Conservation (phyloP, 1,140 invertebrate species). For the Forficula auricularia region DNA sequence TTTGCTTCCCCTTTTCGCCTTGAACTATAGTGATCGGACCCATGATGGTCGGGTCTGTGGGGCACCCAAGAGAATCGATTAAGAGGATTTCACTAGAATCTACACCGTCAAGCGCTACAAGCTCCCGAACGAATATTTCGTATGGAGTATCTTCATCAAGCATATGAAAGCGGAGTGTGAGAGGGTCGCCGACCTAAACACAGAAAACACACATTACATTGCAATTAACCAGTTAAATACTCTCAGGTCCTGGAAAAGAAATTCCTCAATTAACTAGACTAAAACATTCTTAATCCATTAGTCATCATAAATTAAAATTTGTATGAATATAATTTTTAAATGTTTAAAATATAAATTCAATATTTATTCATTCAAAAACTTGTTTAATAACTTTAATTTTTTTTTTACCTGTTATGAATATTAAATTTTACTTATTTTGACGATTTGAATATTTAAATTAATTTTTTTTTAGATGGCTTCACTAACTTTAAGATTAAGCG, state of each 20-base stretch:
- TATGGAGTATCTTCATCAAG: slow-evolving; percentile 31
- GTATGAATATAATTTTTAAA: too few relatives aligned
- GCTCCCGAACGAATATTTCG: slow-evolving; percentile 36
- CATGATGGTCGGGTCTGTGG: slow-evolving; percentile 33
- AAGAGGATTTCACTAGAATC: slow-evolving; percentile 32
- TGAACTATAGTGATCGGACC: slow-evolving; percentile 24
- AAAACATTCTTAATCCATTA: too few relatives aligned
- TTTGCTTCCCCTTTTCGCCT: slow-evolving; percentile 20
- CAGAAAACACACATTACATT: slow-evolving; percentile 3
- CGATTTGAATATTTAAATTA: too few relatives aligned
- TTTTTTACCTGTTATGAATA: too few relatives aligned
- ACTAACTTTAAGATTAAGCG: too few relatives aligned
- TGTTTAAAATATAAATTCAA: too few relatives aligned
- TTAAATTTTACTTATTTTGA: too few relatives aligned
- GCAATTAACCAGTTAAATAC: slow-evolving; percentile 11
- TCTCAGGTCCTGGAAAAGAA: slow-evolving; percentile 9
- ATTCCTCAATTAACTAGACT: too few relatives aligned
- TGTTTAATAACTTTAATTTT: too few relatives aligned
- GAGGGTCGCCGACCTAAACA: slow-evolving; percentile 30
- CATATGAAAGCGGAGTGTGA: slow-evolving; percentile 32
- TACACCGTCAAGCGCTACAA: slow-evolving; percentile 34
- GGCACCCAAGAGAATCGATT: slow-evolving; percentile 32
- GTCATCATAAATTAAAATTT: too few relatives aligned
- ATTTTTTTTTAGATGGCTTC: too few relatives aligned
- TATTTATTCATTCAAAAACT: too few relatives aligned